A percentile compares a stretch with the other conserved stretches of the same genome.
phyloP scores from a whole-genome alignment of 1,140 invertebrate species.

The Trichonephila clavipes region DNA sequence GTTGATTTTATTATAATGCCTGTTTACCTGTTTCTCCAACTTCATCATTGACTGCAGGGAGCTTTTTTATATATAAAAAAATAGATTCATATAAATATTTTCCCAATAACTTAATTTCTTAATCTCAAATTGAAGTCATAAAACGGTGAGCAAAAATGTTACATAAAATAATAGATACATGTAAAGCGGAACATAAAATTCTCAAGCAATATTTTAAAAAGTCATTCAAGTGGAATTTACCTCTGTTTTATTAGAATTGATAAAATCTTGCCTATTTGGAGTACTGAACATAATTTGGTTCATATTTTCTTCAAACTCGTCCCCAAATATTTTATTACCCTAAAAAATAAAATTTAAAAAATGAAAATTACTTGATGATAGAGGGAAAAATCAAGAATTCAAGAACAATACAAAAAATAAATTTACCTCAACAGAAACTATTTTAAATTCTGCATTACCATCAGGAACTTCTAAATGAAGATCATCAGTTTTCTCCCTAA shows the following conservation, averaged over 20 bases:
- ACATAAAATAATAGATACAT: no score
- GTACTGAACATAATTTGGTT: conserved; percentile 68
- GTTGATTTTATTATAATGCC: no score
- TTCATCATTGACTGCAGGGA: no score
- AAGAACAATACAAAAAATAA: not conserved
- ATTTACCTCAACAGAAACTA: conserved; percentile 4
- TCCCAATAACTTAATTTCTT: no score
- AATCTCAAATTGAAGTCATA: no score
- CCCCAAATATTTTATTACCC: conserved; percentile 34
- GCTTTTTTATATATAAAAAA: no score
- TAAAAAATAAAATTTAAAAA: not conserved
- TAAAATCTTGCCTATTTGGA: conserved; percentile 10
- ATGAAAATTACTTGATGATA: not conserved
- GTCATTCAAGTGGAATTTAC: not conserved
- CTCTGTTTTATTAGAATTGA: conserved; percentile 5
- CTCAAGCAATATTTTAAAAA: no score
- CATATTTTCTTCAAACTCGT: not conserved
- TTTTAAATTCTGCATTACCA: conserved; percentile 22
- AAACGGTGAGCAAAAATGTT: no score
- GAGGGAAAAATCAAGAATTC: not conserved
- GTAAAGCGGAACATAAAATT: no score
- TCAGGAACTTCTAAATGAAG: conserved; percentile 23
- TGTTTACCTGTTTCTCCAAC: no score
- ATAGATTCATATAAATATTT: no score
- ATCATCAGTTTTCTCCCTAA: conserved; percentile 11